Evolutionary conservation across 2,888 invertebrate species (phyloP).

Genomic region (Panopea generosa): DNA sequence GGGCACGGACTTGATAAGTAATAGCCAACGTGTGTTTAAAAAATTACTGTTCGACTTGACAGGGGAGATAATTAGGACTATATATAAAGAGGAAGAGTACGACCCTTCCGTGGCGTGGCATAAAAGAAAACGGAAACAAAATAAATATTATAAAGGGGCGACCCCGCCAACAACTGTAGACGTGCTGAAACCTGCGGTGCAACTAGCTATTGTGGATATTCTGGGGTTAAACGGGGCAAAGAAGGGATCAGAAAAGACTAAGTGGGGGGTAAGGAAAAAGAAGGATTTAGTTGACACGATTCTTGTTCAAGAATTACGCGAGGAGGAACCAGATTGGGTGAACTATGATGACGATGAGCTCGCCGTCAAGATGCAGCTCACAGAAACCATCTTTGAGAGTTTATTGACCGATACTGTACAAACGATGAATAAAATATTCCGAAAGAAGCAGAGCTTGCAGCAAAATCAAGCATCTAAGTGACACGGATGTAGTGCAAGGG

Average conservation of each 20-base stretch:
- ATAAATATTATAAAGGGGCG: slow-evolving; percentile 75
- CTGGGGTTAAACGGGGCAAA: slow-evolving; percentile 77
- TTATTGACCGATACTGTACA: slow-evolving; percentile 87
- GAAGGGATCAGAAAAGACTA: slow-evolving; percentile 69
- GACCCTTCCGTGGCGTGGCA: slow-evolving; percentile 87
- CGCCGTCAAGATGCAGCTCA: slow-evolving; percentile 88
- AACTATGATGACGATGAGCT: slow-evolving; percentile 91
- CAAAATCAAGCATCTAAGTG: slow-evolving; percentile 45
- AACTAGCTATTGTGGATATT: slow-evolving; percentile 74
- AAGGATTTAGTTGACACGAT: slow-evolving; percentile 90
- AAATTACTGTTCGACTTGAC: slow-evolving; percentile 83
- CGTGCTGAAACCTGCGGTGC: slow-evolving; percentile 76
- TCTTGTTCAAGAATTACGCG: slow-evolving; percentile 89
- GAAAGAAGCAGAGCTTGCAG: slow-evolving; percentile 64
- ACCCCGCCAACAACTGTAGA: slow-evolving; percentile 79
- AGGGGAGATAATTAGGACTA: slow-evolving; percentile 82
- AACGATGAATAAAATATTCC: slow-evolving; percentile 76
- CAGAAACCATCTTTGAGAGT: slow-evolving; percentile 88
- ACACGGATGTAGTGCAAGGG: background rate
- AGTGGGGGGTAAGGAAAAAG: slow-evolving; percentile 82
- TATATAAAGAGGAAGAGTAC: slow-evolving; percentile 80
- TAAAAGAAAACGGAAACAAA: slow-evolving; percentile 82
- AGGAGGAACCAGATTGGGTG: slow-evolving; percentile 91
- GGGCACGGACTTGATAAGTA: slow-evolving; percentile 67
- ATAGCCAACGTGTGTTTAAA: slow-evolving; percentile 80